A percentile compares a stretch with the other conserved stretches of the same genome.
These are phyloP conservation scores for Drosophila bifasciata DNA, from an alignment of 1,140 invertebrate genomes.

Conservation along the genomic window DNA sequence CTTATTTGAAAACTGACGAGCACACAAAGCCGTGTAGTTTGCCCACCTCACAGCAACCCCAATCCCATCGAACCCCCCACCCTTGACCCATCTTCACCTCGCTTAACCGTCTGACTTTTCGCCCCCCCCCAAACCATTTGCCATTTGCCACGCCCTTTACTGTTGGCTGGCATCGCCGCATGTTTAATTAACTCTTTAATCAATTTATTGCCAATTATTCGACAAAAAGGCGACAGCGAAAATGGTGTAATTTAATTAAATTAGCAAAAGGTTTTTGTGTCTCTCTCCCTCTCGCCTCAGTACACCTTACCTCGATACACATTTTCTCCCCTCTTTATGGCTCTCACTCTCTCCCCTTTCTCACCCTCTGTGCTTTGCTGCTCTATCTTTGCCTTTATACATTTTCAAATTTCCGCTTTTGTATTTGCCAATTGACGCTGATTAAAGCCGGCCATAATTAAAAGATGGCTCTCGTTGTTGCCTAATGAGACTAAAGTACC, in stretches of 20 bases:
- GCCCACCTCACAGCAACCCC: too few relatives aligned
- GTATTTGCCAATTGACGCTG: slow-evolving; percentile 77
- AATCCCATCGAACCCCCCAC: too few relatives aligned
- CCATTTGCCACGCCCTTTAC: not conserved
- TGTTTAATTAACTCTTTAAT: slow-evolving; percentile 80
- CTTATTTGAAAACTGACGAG: too few relatives aligned
- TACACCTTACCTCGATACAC: not conserved
- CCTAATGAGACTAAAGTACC: slow-evolving; percentile 54
- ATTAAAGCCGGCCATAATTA: slow-evolving; percentile 79
- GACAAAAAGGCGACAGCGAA: slow-evolving; percentile 77
- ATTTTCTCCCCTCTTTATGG: not conserved
- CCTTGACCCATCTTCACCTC: not conserved
- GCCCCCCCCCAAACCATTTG: slow-evolving; percentile 1
- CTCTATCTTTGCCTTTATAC: slow-evolving; percentile 16
- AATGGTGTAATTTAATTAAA: slow-evolving; percentile 80
- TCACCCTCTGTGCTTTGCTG: not conserved
- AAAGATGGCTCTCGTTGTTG: slow-evolving; percentile 55
- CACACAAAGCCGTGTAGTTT: too few relatives aligned
- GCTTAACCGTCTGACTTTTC: too few relatives aligned
- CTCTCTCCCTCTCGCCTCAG: slow-evolving; percentile 18
- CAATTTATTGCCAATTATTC: slow-evolving; percentile 81
- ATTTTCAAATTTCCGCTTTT: slow-evolving; percentile 75
- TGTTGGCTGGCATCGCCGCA: slow-evolving; percentile 43
- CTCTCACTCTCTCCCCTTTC: too few relatives aligned
- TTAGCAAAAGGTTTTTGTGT: slow-evolving; percentile 80